Evolutionary conservation across 2,113 vertebrate genomes (phyloP).

Genomic region (Lucifuga dentata): DNA sequence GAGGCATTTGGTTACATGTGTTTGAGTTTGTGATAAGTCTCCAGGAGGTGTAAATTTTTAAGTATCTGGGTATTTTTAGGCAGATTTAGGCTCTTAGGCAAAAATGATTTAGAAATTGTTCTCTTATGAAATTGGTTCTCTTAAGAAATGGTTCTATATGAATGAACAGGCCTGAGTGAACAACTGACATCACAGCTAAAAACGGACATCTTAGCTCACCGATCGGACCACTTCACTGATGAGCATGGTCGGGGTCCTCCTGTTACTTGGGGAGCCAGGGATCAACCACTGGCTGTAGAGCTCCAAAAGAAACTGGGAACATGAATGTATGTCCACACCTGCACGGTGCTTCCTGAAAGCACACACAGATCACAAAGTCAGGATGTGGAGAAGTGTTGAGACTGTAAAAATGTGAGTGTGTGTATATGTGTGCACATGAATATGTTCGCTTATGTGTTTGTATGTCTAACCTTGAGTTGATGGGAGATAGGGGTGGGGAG

Average conservation of each 20-base stretch:
- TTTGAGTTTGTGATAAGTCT: too few relatives aligned
- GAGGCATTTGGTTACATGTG: too few relatives aligned
- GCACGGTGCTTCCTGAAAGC: slow-evolving; percentile 93
- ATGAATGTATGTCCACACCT: slow-evolving; percentile 98
- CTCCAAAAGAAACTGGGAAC: slow-evolving; percentile 97
- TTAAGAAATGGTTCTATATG: too few relatives aligned
- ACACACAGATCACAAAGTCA: background rate
- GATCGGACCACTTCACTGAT: slow-evolving; percentile 97
- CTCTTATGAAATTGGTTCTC: too few relatives aligned
- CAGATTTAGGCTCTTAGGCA: too few relatives aligned
- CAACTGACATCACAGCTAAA: background rate
- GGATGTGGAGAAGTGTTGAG: background rate
- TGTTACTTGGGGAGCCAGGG: slow-evolving; percentile 87
- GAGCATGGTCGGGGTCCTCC: slow-evolving; percentile 91
- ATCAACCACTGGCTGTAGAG: slow-evolving; percentile 98
- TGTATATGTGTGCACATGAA: background rate
- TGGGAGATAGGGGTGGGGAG: slow-evolving; percentile 90
- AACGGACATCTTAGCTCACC: slow-evolving; percentile 78
- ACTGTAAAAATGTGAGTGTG: background rate
- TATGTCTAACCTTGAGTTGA: slow-evolving; percentile 90
- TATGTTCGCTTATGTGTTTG: background rate
- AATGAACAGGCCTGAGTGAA: background rate
- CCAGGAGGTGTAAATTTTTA: too few relatives aligned
- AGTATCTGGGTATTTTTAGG: too few relatives aligned
- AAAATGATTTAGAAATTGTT: too few relatives aligned